phyloP scores from a whole-genome alignment of 2,113 vertebrate species.

The Hemiprocne comata region DNA sequence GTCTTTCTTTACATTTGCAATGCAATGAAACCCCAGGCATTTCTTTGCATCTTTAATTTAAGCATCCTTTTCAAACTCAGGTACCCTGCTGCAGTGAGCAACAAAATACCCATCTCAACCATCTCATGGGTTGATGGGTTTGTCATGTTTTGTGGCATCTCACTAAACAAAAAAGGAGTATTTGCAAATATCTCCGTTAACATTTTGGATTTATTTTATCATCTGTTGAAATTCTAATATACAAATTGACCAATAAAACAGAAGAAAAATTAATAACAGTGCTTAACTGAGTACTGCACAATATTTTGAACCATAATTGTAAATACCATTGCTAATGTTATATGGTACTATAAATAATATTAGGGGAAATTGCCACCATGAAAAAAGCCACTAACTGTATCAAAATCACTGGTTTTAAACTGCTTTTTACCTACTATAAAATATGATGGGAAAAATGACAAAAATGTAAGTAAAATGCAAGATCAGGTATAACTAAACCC shows the following conservation, averaged over 20 bases:
- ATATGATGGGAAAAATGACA: neutral
- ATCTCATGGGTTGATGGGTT: neutral
- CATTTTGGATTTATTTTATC: neutral
- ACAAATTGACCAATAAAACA: neutral
- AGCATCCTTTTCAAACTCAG: slow-evolving; percentile 36
- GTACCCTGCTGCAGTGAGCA: slow-evolving; percentile 42
- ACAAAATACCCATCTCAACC: neutral
- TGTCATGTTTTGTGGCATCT: neutral
- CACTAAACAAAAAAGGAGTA: neutral
- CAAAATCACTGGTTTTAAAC: neutral
- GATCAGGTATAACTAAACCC: neutral
- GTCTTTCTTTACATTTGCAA: slow-evolving; percentile 67
- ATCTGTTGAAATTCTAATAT: neutral
- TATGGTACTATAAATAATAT: neutral
- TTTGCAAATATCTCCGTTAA: neutral
- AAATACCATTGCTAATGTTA: slow-evolving; percentile 6
- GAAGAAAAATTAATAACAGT: neutral
- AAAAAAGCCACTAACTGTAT: neutral
- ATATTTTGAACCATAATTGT: neutral
- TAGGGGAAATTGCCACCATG: neutral
- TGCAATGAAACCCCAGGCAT: slow-evolving; percentile 63
- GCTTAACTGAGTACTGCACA: neutral
- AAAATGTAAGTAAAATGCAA: neutral
- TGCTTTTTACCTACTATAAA: neutral
- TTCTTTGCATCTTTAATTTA: slow-evolving; percentile 67